Percentiles rank a stretch among this genome's conserved stretches.
phyloP scores from a whole-genome alignment of 1,140 invertebrate genomes.

The Hyles vespertilio region DNA sequence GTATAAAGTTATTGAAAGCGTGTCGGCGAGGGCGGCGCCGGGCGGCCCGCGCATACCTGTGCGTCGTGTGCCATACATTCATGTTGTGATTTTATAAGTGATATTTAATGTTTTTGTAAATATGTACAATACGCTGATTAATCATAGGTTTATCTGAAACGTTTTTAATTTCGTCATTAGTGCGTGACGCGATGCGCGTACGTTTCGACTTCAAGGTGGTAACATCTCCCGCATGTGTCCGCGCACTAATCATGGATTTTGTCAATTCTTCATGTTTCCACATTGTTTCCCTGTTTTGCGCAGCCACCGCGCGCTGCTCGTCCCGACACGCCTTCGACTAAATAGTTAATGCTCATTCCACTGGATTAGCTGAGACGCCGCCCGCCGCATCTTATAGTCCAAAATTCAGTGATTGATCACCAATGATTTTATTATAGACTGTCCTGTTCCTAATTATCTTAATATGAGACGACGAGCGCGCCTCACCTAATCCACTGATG shows the following conservation, averaged over 20 bases:
- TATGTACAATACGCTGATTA: slow-evolving; percentile 66
- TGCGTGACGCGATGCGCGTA: slow-evolving; percentile 28
- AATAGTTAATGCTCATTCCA: slow-evolving; percentile 34
- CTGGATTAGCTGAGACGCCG: slow-evolving; percentile 61
- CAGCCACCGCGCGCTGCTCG: slow-evolving; percentile 33
- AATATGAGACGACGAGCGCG: slow-evolving; percentile 44
- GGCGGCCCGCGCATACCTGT: slow-evolving; percentile 45
- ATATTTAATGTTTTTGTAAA: slow-evolving; percentile 75
- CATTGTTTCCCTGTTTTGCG: slow-evolving; percentile 44
- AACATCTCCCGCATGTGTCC: no score
- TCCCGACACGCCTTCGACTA: slow-evolving; percentile 64
- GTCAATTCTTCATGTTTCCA: slow-evolving; percentile 12
- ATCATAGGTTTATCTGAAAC: slow-evolving; percentile 28
- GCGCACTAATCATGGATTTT: background rate
- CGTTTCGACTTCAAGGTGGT: background rate
- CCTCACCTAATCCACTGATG: slow-evolving; percentile 66
- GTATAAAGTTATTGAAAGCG: slow-evolving; percentile 58
- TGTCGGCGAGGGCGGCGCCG: slow-evolving; percentile 36
- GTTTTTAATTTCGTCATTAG: slow-evolving; percentile 40
- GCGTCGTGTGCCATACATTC: slow-evolving; percentile 70
- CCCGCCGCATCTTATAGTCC: slow-evolving; percentile 48
- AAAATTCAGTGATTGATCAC: slow-evolving; percentile 72
- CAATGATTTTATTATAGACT: slow-evolving; percentile 71
- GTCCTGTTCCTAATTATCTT: slow-evolving; percentile 67
- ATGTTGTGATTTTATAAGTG: slow-evolving; percentile 74